Evolutionary conservation across 2,888 invertebrate genomes (phyloP), one percentile per base, ranked within the genome.

Genomic region (Sphinx pinastri): DNA sequence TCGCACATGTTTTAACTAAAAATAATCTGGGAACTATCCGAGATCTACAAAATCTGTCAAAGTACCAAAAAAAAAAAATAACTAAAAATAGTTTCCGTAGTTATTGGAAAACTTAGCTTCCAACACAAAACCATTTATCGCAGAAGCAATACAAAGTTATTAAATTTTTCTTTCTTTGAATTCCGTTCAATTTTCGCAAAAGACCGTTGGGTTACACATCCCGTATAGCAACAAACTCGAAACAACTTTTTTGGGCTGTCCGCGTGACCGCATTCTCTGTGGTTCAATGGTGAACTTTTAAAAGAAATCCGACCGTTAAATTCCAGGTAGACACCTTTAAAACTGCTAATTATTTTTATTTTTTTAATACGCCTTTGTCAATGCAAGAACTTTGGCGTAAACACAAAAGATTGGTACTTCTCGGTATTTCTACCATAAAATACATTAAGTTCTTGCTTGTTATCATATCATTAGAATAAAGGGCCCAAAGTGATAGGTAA

Each of bases 161-260:
- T 38, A 0, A 38, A 38, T 38, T 38, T 38, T 38, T 38, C 16
- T 16, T 47, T 47, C 13, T 12, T 49, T 19, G 4, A 47, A 63
- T 63, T 63, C 49, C 49, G 49, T 47, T 47, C 12, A 49, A 47
- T 47, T 63, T 63, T 63, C 47, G 47, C 60, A 45, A 47, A 63
- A 63, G 60, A 12, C 49, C 63, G 47, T 63, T 63, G 63, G 63
- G 19, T 63, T 47, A 13, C 49, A 63, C 19, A 63, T 49, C 49
- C 49, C 47, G 63, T 47, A 25, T 4, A 38, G 38, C 16, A 11
- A n/a, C 11, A 47, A 60, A 10, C 47, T 49, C 49, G 13, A 47
- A 49, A 63, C 63, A 49, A 63, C 63, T 63, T 63, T 63, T 63
- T 63, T 63, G 47, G 63, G 60, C 60, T 2, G 60, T 49, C 19